These are phyloP conservation scores for Ectemnius lituratus DNA, from an alignment of 2,888 invertebrate species.

Conservation along the genomic window DNA sequence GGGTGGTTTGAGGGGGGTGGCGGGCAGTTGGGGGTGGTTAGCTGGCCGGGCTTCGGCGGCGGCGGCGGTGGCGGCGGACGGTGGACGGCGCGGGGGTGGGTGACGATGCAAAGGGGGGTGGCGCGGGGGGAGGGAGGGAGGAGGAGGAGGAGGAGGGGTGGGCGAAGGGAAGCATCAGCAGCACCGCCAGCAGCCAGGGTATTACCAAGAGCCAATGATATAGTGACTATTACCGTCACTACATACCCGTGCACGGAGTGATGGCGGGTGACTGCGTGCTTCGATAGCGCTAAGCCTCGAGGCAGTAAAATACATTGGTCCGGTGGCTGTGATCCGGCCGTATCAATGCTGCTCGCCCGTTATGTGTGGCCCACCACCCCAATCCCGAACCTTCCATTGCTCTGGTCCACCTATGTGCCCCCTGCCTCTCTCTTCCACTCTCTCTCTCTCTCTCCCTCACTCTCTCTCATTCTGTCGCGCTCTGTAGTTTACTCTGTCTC, in stretches of 20 bases:
- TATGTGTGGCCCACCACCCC: conserved; percentile 68
- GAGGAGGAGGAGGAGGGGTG: conserved; percentile 35
- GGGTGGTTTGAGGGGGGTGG: conserved; percentile 45
- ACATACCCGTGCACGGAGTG: conserved; percentile 76
- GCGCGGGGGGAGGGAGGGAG: conserved; percentile 13
- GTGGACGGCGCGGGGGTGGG: conserved; percentile 38
- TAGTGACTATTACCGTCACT: conserved; percentile 78
- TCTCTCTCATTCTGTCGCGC: too few species aligned
- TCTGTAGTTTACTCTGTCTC: too few species aligned
- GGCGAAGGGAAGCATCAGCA: conserved; percentile 60
- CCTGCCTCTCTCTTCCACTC: not conserved
- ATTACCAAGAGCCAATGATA: conserved; percentile 78
- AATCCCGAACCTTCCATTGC: conserved; percentile 33
- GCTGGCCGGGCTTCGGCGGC: conserved; percentile 15
- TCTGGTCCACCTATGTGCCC: conserved; percentile 14
- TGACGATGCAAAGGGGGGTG: conserved; percentile 37
- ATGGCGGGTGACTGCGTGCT: conserved; percentile 78
- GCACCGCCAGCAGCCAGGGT: conserved; percentile 68
- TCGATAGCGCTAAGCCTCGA: conserved; percentile 77
- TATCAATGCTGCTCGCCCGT: conserved; percentile 77
- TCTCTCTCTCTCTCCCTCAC: not conserved
- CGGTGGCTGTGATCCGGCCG: conserved; percentile 77
- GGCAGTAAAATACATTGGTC: conserved; percentile 77
- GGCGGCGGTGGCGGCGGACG: conserved; percentile 15
- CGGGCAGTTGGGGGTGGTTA: conserved; percentile 30